Conservation (phyloP, 1,140 invertebrate species). For the Zaprionus inermis region DNA sequence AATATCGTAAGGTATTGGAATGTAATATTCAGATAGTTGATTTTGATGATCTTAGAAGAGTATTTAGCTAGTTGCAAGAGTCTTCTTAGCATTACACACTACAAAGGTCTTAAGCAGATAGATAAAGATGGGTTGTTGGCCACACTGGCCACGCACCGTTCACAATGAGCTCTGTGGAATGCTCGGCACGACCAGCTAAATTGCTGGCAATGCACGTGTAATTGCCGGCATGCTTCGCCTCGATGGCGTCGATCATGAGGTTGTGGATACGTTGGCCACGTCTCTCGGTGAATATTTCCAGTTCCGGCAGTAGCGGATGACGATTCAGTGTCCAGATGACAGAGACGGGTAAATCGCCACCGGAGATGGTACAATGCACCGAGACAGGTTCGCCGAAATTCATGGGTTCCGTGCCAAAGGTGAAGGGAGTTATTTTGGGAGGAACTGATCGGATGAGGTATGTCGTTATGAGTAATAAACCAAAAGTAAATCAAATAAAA, state of each 20-base stretch:
- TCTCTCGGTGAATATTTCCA: constrained; percentile 70
- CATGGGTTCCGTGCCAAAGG: constrained; percentile 87
- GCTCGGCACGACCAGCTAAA: constrained; percentile 85
- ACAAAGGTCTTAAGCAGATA: constrained; percentile 14
- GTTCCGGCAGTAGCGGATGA: constrained; percentile 68
- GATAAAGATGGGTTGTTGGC: neutral
- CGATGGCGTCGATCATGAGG: constrained; percentile 86
- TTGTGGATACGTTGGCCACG: constrained; percentile 85
- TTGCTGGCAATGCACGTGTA: constrained; percentile 90
- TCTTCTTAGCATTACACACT: constrained; percentile 6
- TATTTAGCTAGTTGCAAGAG: neutral
- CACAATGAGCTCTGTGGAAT: constrained; percentile 86
- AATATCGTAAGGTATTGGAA: neutral
- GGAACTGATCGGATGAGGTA: constrained; percentile 85
- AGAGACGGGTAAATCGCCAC: constrained; percentile 90
- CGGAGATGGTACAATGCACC: constrained; percentile 89
- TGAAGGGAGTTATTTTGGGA: constrained; percentile 88
- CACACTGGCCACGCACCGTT: constrained; percentile 84
- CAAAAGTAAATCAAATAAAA: constrained; percentile 37
- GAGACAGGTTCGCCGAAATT: constrained; percentile 89
- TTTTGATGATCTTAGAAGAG: neutral
- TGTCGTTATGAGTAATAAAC: constrained; percentile 20
- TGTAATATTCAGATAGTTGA: too few relatives aligned
- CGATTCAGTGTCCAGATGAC: constrained; percentile 90
- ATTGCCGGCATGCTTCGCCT: constrained; percentile 87